phyloP scores from a whole-genome alignment of 2,113 vertebrate genomes.

The Phylloscopus whistleri region DNA sequence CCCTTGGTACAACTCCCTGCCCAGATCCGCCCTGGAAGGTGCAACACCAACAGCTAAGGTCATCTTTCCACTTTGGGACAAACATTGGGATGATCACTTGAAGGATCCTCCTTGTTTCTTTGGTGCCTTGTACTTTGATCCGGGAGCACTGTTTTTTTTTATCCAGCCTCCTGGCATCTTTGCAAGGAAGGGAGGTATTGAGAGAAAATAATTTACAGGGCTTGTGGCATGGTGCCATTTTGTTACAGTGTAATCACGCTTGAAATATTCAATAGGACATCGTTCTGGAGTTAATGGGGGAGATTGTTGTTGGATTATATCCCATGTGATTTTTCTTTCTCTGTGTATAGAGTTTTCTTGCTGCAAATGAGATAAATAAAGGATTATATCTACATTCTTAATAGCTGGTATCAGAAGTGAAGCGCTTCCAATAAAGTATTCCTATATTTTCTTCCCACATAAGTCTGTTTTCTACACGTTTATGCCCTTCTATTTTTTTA shows the following conservation, averaged over 20 bases:
- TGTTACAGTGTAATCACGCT: not conserved
- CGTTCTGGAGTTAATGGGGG: not conserved
- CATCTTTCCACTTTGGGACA: not conserved
- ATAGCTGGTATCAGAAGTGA: not conserved
- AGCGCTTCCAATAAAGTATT: not conserved
- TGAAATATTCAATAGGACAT: not conserved
- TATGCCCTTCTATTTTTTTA: not conserved
- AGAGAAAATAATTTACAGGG: not conserved
- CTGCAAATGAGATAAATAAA: not conserved
- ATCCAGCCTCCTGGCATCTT: not conserved
- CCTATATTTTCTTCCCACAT: not conserved
- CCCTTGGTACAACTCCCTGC: not conserved
- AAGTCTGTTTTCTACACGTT: not conserved
- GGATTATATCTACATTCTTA: not conserved
- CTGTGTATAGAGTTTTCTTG: not conserved
- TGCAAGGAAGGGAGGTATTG: not conserved
- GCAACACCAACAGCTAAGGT: not conserved
- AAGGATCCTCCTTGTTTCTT: not conserved
- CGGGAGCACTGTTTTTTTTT: not conserved
- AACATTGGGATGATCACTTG: not conserved
- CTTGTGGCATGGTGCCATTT: not conserved
- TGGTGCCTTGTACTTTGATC: not conserved
- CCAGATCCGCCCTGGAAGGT: not conserved
- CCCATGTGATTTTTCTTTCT: not conserved
- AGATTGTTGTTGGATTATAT: not conserved